Percentiles rank a stretch among this genome's conserved stretches.
These are phyloP conservation scores for Criorhina ranunculi DNA, from an alignment of 2,888 invertebrate genomes.

Conservation along the genomic window DNA sequence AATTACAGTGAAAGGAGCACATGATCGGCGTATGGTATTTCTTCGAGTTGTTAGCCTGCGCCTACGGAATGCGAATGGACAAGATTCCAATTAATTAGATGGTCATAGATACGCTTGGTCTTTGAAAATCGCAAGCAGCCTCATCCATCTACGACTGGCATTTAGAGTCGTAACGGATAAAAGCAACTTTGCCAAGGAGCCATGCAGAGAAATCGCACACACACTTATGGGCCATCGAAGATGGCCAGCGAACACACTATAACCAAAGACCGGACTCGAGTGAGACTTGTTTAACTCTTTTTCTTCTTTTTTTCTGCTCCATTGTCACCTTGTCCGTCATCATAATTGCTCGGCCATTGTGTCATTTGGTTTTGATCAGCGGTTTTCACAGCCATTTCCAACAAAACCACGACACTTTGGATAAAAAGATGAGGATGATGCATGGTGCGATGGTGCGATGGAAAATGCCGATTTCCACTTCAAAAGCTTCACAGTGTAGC, in stretches of 20 bases:
- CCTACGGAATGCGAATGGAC: slow-evolving; percentile 66
- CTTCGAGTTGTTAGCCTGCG: slow-evolving; percentile 51
- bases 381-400: slow-evolving; percentile 63
- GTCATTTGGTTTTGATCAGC: slow-evolving; percentile 74
- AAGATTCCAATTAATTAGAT: slow-evolving; percentile 72
- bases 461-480: slow-evolving; percentile 70
- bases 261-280: slow-evolving; percentile 46
- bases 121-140: slow-evolving; percentile 28
- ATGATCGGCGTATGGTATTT: slow-evolving; percentile 49
- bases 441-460: neutral
- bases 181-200: slow-evolving; percentile 19
- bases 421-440: slow-evolving; percentile 16
- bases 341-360: slow-evolving; percentile 77
- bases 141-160: slow-evolving; percentile 39
- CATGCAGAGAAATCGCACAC: slow-evolving; percentile 31
- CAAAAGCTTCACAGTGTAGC: slow-evolving; percentile 64
- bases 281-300: slow-evolving; percentile 6
- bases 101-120: slow-evolving; percentile 72
- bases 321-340: slow-evolving; percentile 75
- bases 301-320: slow-evolving; percentile 18
- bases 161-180: slow-evolving; percentile 52
- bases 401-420: too few species aligned
- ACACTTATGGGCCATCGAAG: slow-evolving; percentile 20
- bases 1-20: slow-evolving; percentile 69
- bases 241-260: slow-evolving; percentile 36